Conservation (phyloP, 2,113 vertebrate genomes). For the Notothenia coriiceps region DNA sequence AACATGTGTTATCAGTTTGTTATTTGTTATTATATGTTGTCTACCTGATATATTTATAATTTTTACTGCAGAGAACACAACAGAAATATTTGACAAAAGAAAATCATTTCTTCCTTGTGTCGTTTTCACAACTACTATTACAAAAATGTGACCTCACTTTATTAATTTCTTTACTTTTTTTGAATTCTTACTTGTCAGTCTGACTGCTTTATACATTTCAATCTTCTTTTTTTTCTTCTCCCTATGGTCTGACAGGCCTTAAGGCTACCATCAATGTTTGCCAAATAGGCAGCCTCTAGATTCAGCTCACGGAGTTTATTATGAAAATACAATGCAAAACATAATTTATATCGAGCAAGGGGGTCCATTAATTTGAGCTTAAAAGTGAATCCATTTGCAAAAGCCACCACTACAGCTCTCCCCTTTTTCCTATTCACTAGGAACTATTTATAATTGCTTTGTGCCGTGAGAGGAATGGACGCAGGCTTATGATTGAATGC, state of each 20-base stretch:
- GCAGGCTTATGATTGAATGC: conserved; percentile 68
- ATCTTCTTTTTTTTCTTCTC: conserved; percentile 1
- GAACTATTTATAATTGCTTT: conserved; percentile 76
- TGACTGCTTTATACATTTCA: neutral
- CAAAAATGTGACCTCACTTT: neutral
- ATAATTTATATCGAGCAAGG: conserved; percentile 69
- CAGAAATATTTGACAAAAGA: too few species aligned
- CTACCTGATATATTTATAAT: too few species aligned
- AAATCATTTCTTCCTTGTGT: too few species aligned
- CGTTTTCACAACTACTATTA: neutral
- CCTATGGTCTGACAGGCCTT: conserved; percentile 7
- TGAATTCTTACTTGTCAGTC: neutral
- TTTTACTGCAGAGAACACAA: too few species aligned
- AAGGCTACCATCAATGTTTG: conserved; percentile 22
- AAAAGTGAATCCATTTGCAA: conserved; percentile 66
- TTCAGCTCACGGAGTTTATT: conserved; percentile 61
- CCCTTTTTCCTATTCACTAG: conserved; percentile 60
- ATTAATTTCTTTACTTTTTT: neutral
- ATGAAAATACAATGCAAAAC: conserved; percentile 64
- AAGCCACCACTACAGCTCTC: conserved; percentile 40
- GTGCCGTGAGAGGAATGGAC: conserved; percentile 66
- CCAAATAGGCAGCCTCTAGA: conserved; percentile 52
- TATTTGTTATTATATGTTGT: too few species aligned
- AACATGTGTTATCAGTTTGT: too few species aligned
- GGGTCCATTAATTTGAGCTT: conserved; percentile 71